A percentile compares a stretch with the other conserved stretches of the same genome.
phyloP scores from a whole-genome alignment of 2,113 vertebrate species.

The Pimephales promelas region DNA sequence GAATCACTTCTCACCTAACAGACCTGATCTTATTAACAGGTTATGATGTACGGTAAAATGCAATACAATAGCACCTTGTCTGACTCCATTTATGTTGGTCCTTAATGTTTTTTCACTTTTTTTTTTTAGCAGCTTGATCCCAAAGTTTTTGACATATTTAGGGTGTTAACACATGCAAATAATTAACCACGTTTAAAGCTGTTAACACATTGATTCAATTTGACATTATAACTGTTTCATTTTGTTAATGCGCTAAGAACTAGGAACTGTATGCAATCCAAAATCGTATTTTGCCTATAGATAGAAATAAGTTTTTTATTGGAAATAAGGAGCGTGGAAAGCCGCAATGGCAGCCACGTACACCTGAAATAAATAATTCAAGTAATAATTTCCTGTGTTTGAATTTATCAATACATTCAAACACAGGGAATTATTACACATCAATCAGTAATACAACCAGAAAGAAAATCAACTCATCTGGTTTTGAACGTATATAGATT shows the following conservation, averaged over 20 bases:
- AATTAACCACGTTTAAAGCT: background rate
- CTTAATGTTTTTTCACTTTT: slow-evolving; percentile 13
- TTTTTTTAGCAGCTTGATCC: slow-evolving; percentile 11
- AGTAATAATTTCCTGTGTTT: too few relatives aligned
- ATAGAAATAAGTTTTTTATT: background rate
- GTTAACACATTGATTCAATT: background rate
- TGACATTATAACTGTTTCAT: background rate
- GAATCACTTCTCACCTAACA: slow-evolving; percentile 47
- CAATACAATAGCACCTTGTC: slow-evolving; percentile 3
- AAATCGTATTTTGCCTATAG: background rate
- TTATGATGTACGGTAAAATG: too few relatives aligned
- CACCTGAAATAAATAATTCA: too few relatives aligned
- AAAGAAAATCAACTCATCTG: too few relatives aligned
- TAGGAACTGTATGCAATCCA: too few relatives aligned
- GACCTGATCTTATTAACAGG: slow-evolving; percentile 32
- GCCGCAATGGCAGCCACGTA: too few relatives aligned
- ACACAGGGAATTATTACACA: too few relatives aligned
- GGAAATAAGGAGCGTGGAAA: too few relatives aligned
- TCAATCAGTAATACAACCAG: too few relatives aligned
- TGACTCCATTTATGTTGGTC: slow-evolving; percentile 3
- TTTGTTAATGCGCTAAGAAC: background rate
- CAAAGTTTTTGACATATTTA: slow-evolving; percentile 5
- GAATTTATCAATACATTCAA: too few relatives aligned
- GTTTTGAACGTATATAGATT: too few relatives aligned
- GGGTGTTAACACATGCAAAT: background rate